Base-by-base conservation (phyloP, 2,888 invertebrate genomes). In the Allolobophora icterica region DNA sequence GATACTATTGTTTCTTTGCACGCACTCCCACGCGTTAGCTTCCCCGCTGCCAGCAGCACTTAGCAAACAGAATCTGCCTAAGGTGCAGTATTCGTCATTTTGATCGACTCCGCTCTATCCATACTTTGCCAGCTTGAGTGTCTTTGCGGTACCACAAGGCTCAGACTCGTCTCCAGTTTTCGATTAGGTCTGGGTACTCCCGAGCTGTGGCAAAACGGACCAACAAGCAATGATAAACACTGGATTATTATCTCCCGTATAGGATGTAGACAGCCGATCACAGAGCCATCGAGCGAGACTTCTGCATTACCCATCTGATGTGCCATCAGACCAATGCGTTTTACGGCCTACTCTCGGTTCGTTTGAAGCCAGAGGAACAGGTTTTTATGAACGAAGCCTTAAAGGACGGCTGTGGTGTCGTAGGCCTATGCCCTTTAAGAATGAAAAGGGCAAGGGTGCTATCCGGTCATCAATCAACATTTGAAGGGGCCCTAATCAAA, bases 401-500 rank as follows among this genome's bases (percentile, higher is more conserved):
- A n/a, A n/a, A 71, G 71, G 71, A 71, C 71, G 17, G 30, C n/a
- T 17, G 1, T n/a, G n/a, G 71, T 30, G 71, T n/a, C 30, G 71
- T 71, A 71, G 71, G 13, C 71, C 71, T 71, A 30, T 71, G 71
- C 30, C 30, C 71, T 71, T 71, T 71, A 71, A 71, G 71, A n/a
- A 71, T 71, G 71, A n/a, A 71, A 71, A 71, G 71, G 71, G 71
- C 71, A 71, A 71, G 71, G 71, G 71, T 71, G 71, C 11, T 1
- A n/a, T 71, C 71, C 71, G 30, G 71, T 13, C 30, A 71, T 71
- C 71, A 0, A 30, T 71, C 71, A 71, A 30, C n/a, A n/a, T 71
- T n/a, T 71, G 71, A 71, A 71, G 71, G 24, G 52, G 71, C n/a
- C n/a, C 71, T 71, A 71, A 71, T 71, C 71, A 71, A 71, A 71